These are phyloP conservation scores for Ornithorhynchus anatinus DNA, from an alignment of 2,113 vertebrate genomes.

Conservation along the genomic window DNA sequence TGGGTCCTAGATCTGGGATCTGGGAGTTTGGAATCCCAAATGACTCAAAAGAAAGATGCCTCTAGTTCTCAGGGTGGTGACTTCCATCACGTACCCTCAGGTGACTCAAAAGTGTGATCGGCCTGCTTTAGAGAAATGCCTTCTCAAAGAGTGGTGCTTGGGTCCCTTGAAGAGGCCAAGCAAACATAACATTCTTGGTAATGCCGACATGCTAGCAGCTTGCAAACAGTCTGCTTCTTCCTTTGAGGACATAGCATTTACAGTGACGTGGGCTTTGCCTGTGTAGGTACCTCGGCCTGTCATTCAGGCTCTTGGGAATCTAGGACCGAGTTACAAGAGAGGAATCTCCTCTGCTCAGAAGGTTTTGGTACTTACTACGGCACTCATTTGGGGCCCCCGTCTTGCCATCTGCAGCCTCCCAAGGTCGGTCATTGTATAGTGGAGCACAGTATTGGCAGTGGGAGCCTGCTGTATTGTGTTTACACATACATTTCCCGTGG, in stretches of 20 bases:
- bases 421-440: conserved; percentile 90
- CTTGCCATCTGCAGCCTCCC: conserved; percentile 90
- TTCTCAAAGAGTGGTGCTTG: neutral
- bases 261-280: neutral
- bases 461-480: conserved; percentile 91
- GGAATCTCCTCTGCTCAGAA: neutral
- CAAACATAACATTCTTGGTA: neutral
- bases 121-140: neutral
- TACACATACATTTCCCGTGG: conserved; percentile 94
- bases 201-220: neutral
- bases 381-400: conserved; percentile 89
- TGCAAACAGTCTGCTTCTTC: neutral
- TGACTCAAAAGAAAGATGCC: neutral
- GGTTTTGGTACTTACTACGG: conserved; percentile 80
- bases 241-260: rapidly evolving
- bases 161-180: neutral
- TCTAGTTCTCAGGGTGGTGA: neutral
- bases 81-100: neutral
- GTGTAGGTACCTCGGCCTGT: neutral
- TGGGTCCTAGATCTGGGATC: neutral
- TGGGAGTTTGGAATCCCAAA: neutral
- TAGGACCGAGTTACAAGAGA: neutral
- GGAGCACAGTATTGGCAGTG: conserved; percentile 90
- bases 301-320: neutral
- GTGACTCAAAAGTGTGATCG: neutral